These are phyloP conservation scores for Serilophus lunatus DNA, from an alignment of 2,113 vertebrate genomes.

Conservation along the genomic window DNA sequence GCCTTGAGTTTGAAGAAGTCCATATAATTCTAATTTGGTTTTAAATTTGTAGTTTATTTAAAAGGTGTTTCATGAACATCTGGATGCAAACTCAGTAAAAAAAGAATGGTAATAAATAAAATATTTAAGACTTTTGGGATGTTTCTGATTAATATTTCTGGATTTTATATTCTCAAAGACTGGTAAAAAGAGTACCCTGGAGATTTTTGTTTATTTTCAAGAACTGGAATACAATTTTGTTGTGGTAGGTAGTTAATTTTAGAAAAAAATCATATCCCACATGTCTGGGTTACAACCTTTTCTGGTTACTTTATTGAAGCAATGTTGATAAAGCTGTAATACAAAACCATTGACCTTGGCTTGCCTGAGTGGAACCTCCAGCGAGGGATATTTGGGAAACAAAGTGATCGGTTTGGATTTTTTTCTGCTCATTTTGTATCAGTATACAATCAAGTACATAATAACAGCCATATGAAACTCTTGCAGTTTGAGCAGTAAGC, in stretches of 20 bases:
- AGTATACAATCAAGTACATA: neutral
- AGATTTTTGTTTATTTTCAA: neutral
- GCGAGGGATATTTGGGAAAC: neutral
- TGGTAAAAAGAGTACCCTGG: neutral
- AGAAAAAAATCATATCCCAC: neutral
- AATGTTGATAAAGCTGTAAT: neutral
- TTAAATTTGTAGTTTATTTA: neutral
- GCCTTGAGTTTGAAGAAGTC: neutral
- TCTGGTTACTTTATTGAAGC: neutral
- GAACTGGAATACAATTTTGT: neutral
- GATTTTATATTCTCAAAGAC: neutral
- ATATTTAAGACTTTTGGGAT: neutral
- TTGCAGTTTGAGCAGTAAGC: neutral
- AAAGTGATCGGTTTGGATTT: neutral
- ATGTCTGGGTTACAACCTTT: neutral
- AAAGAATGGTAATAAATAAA: neutral
- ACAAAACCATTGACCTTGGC: neutral
- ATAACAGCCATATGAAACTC: neutral
- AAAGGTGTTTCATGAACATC: neutral
- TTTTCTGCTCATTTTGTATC: neutral
- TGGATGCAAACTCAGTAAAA: neutral
- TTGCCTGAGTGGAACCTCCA: neutral
- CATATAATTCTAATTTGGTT: neutral
- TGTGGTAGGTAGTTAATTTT: neutral
- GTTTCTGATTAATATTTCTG: neutral